A percentile compares a stretch with the other conserved stretches of the same genome.
Evolutionary conservation across 2,888 invertebrate species (phyloP).

Genomic region (Drosophila anomelani): DNA sequence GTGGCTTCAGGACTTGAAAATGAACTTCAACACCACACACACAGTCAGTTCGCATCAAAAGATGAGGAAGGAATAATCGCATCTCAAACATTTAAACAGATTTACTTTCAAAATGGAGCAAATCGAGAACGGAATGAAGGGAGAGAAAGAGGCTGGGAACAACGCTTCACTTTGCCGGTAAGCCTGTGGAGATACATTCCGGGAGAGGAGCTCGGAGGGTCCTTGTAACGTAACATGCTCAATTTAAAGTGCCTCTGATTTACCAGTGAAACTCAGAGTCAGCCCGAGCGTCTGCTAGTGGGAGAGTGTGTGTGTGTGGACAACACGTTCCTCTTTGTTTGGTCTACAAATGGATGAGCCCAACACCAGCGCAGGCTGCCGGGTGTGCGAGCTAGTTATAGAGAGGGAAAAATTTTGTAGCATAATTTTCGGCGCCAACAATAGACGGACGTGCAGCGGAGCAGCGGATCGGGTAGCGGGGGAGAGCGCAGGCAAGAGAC

Average conservation of each 20-base stretch:
- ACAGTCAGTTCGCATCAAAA: constrained; percentile 14
- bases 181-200: constrained; percentile 32
- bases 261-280: constrained; percentile 47
- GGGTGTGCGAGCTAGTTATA: constrained; percentile 29
- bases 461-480: constrained; percentile 9
- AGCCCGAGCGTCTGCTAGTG: constrained; percentile 13
- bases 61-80: constrained; percentile 38
- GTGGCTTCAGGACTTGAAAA: constrained; percentile 7
- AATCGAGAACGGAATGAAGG: background rate
- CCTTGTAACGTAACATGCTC: constrained; percentile 65
- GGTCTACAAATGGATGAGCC: constrained; percentile 72
- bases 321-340: constrained; percentile 71
- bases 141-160: constrained; percentile 8
- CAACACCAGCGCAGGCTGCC: constrained; percentile 34
- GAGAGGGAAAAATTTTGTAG: constrained; percentile 69
- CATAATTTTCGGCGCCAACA: constrained; percentile 77
- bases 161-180: constrained; percentile 39
- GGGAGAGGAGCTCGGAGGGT: constrained; percentile 31
- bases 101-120: constrained; percentile 39
- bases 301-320: constrained; percentile 25
- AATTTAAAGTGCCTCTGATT: constrained; percentile 72
- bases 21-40: constrained; percentile 13
- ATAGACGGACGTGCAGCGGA: constrained; percentile 51
- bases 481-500: background rate
- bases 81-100: constrained; percentile 54